Evolutionary conservation across 53 echinoderm and acorn worm species (phyloP), one percentile per base, ranked within the genome.

Genomic region (Holothuria scabra): DNA sequence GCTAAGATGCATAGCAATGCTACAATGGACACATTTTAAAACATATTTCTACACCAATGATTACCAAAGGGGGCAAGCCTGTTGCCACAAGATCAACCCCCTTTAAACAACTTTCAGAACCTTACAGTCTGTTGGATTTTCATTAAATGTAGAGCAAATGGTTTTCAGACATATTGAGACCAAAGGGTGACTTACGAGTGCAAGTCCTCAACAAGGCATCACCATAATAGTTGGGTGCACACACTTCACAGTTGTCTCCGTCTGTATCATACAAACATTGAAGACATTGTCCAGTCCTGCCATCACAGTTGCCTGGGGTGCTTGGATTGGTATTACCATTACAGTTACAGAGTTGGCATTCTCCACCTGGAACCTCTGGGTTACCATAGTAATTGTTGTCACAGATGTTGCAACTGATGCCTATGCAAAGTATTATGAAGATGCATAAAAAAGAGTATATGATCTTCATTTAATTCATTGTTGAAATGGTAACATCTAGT

Each of bases 341-440:
- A 83, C 97, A 94, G 83, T 79, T 89, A 35, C 97, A 97, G 67
- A 86, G 85, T 60, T 87, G 85, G 67, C 97, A 97, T 14, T 76
- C 86, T 32, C 97, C 97, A n/a, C 88, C 82, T 21, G 82, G 80
- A 26, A 89, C 90, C 41, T 87, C 87, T 13, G 97, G 97, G 74
- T 92, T 90, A 12, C 97, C 97, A 56, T 90, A 97, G 86, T 94
- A 97, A 84, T 97, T 97, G 80, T 97, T 97, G 89, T 94, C 92
- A 60, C 97, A 97, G 61, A 86, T 84, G 59, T 97, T 94, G 78
- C 97, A 97, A 32, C 97, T 94, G 35, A 97, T 97, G 59, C 97
- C 97, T 94, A 55, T 0, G 12, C 30, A 64, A 31, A 26, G 41
- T 22, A 57, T 55, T 13, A 46, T 55, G n/a, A 23, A 79, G 26